phyloP scores from a whole-genome alignment of 2,888 invertebrate genomes.

The Odontocolon sp. region DNA sequence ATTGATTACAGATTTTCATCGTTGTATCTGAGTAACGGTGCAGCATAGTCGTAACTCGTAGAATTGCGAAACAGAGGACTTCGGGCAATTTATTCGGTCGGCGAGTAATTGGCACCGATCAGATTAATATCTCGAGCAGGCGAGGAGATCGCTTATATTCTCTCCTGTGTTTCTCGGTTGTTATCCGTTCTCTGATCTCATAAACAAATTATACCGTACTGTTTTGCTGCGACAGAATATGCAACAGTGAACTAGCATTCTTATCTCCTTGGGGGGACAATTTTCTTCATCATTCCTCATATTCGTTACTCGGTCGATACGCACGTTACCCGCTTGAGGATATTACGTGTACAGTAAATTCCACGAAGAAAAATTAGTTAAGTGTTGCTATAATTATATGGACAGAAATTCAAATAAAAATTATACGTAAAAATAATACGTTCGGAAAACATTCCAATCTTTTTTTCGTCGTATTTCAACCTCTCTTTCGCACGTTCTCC shows the following conservation, averaged over 20 bases:
- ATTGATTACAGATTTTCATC: constrained; percentile 59
- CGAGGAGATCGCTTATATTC: constrained; percentile 46
- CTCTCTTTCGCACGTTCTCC: too few relatives aligned
- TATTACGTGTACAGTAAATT: neutral
- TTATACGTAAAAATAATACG: too few relatives aligned
- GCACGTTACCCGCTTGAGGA: neutral
- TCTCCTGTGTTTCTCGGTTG: constrained; percentile 47
- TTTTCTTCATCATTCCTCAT: constrained; percentile 64
- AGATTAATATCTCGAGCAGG: constrained; percentile 52
- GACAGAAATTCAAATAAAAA: too few relatives aligned
- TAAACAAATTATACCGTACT: constrained; percentile 68
- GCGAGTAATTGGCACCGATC: constrained; percentile 48
- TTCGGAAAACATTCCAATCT: too few relatives aligned
- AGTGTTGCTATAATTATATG: too few relatives aligned
- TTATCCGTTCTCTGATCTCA: constrained; percentile 57
- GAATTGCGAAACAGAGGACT: constrained; percentile 46
- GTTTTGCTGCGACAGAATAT: constrained; percentile 7
- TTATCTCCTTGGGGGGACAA: constrained; percentile 63
- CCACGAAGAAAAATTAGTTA: too few relatives aligned
- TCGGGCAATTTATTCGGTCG: constrained; percentile 36
- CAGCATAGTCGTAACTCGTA: neutral
- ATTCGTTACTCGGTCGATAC: neutral
- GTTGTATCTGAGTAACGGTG: neutral
- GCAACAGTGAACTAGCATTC: neutral
- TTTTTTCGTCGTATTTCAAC: too few relatives aligned